Conservation (phyloP, 2,888 invertebrate species). For the Leucoma salicis region DNA sequence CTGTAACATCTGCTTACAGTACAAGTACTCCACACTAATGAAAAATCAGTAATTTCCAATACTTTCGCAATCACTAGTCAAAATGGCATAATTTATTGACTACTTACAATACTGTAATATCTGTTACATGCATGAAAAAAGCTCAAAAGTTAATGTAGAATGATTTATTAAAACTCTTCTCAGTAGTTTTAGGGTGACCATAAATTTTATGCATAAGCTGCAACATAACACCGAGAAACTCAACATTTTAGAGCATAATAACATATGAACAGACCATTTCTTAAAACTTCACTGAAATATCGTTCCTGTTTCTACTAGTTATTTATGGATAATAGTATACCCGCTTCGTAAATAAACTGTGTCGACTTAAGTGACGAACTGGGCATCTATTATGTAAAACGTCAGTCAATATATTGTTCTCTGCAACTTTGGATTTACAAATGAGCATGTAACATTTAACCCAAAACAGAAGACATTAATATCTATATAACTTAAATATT, state of each 20-base stretch:
- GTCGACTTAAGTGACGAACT: constrained; percentile 4
- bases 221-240: constrained; percentile 7
- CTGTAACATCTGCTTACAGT: too few species aligned
- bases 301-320: constrained; percentile 2
- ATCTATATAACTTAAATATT: too few species aligned
- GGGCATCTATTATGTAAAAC: neutral
- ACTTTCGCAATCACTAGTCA: constrained; percentile 22
- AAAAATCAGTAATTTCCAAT: constrained; percentile 9
- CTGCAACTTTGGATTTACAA: too few species aligned
- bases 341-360: constrained; percentile 9
- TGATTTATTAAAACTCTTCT: constrained; percentile 34
- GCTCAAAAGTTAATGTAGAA: constrained; percentile 24
- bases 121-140: constrained; percentile 30
- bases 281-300: constrained; percentile 6
- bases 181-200: constrained; percentile 26
- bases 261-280: constrained; percentile 8
- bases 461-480: too few species aligned
- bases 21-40: too few species aligned
- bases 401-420: too few species aligned
- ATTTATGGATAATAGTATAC: constrained; percentile 11
- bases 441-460: too few species aligned
- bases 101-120: constrained; percentile 10
- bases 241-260: constrained; percentile 11
- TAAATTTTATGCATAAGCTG: constrained; percentile 14
- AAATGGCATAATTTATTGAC: constrained; percentile 20